Conservation (phyloP, 2,113 vertebrate species). For the Steatornis caripensis region DNA sequence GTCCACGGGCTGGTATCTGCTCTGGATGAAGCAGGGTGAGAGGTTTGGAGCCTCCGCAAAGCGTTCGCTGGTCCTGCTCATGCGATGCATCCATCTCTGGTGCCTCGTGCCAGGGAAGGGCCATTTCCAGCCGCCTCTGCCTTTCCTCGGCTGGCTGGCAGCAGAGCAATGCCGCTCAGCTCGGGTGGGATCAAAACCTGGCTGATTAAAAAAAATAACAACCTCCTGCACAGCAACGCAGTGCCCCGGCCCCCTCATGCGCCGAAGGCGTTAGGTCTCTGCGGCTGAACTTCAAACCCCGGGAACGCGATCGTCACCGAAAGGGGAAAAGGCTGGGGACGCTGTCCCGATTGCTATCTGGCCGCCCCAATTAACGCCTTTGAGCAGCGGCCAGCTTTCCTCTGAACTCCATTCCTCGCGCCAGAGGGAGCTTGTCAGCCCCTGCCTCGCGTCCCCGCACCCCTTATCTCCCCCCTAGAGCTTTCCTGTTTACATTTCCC, state of each 20-base stretch:
- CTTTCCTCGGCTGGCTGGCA: neutral
- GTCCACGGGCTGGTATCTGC: neutral
- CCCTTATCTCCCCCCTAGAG: conserved; percentile 65
- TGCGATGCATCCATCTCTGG: neutral
- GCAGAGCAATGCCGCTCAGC: neutral
- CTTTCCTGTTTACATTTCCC: conserved; percentile 78
- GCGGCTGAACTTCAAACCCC: neutral
- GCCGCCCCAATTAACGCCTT: conserved; percentile 34
- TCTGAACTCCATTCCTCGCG: neutral
- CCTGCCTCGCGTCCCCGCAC: neutral
- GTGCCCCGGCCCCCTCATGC: neutral
- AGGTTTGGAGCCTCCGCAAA: neutral
- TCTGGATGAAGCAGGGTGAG: neutral
- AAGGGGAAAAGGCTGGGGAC: neutral
- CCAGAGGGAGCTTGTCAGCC: conserved; percentile 14
- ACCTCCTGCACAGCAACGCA: fast-evolving
- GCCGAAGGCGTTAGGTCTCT: neutral
- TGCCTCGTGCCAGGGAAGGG: neutral
- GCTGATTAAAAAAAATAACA: neutral
- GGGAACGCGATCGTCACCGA: neutral
- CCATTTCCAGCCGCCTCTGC: neutral
- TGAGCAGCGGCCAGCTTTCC: conserved; percentile 36
- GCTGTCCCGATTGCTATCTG: neutral
- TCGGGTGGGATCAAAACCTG: neutral
- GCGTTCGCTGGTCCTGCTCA: neutral